Evolutionary conservation across 53 echinoderm and acorn worm species (phyloP), one percentile per base, ranked within the genome.

Genomic region (Zoroaster sp.): DNA sequence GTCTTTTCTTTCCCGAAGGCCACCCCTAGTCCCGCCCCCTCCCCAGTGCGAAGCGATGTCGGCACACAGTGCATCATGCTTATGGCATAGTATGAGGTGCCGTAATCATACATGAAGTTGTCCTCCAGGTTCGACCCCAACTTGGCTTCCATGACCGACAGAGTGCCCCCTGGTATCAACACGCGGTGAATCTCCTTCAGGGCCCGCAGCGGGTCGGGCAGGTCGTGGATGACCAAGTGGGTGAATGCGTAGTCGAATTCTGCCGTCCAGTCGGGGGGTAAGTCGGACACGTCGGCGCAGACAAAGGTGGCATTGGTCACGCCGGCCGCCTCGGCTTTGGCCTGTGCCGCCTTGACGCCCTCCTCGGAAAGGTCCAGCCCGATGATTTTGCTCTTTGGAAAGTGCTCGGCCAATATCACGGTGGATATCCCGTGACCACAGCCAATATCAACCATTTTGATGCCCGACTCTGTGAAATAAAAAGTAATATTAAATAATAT

Each of bases 11-110:
- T 25, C 31, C 82, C 82, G 30, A 82, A 18, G 1, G 28, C 82
- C 17, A 32, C 82, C 68, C 82, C 82, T 43, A 82, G 43, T 11
- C 46, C 82, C 41, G 67, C 66, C 42, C 82, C 66, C 4, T 66
- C 82, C 43, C 42, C 82, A 8, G 18, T 82, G 36, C 43, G 42
- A 40, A 66, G 82, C 12, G 82, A 82, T 9, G 43, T 82, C 5
- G 82, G 82, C 23, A 82, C 43, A 14, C 66, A 82, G 42, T 82
- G 65, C 82, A 66, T 66, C 82, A 82, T 66, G 53, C 82, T 80
- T 5, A 80, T 21, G 11, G n/a, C 21, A 9, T 40, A 80, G 30
- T 59, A 55, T 4, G 43, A 4, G 44, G 1, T 18, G 35, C 59
- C 38, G 14, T 55, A 28, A 37, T 2, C 28, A 10, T 67, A 65